Evolutionary conservation across 2,888 invertebrate species (phyloP).

Genomic region (Dasysyrphus tricinctus): DNA sequence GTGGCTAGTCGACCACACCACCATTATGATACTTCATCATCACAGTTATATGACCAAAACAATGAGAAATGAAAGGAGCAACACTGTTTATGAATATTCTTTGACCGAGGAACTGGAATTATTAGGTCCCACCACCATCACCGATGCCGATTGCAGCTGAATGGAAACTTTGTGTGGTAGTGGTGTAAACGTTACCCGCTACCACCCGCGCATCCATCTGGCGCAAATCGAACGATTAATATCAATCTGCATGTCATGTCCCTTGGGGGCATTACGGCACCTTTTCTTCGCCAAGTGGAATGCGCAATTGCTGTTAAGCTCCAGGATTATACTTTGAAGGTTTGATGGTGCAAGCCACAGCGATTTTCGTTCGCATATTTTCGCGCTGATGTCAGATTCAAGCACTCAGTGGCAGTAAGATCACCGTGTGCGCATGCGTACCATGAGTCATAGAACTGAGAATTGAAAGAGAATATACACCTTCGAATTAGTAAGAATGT

Average conservation of each 20-base stretch:
- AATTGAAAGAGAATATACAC: slow-evolving; percentile 31
- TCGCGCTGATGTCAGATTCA: slow-evolving; percentile 63
- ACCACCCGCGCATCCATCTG: background rate
- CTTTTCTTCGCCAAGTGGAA: slow-evolving; percentile 61
- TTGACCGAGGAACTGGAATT: slow-evolving; percentile 42
- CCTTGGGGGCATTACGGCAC: slow-evolving; percentile 67
- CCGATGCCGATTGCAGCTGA: background rate
- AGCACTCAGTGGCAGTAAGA: slow-evolving; percentile 9
- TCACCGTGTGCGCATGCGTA: slow-evolving; percentile 47
- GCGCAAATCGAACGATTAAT: slow-evolving; percentile 61
- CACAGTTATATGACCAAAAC: slow-evolving; percentile 50
- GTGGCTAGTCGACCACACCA: background rate
- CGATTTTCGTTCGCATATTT: slow-evolving; percentile 62
- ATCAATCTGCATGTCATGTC: slow-evolving; percentile 70
- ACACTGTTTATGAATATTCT: slow-evolving; percentile 41
- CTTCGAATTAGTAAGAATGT: slow-evolving; percentile 14
- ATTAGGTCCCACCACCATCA: background rate
- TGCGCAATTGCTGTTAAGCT: slow-evolving; percentile 45
- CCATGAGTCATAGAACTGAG: slow-evolving; percentile 42
- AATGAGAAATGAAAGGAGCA: slow-evolving; percentile 61
- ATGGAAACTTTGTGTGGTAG: background rate
- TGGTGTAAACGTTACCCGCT: slow-evolving; percentile 9
- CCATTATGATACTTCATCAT: slow-evolving; percentile 38
- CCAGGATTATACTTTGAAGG: slow-evolving; percentile 28
- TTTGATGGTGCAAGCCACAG: background rate